Percentiles rank a stretch among this genome's conserved stretches.
phyloP scores from a whole-genome alignment of 2,797 vertebrate species.

The Cygnus olor region DNA sequence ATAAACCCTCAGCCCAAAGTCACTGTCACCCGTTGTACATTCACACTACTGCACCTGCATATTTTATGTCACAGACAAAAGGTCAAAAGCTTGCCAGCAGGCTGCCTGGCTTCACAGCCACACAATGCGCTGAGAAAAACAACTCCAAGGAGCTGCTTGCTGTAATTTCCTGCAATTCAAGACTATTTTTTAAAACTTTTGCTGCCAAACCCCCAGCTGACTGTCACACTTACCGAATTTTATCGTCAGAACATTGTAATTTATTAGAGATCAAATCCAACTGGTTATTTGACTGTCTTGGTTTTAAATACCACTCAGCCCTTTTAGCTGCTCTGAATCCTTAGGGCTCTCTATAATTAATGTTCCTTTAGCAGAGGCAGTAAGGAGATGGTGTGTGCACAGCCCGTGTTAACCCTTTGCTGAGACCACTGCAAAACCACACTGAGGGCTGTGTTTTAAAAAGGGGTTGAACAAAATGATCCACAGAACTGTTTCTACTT shows the following conservation, averaged over 20 bases:
- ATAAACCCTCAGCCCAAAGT: background rate
- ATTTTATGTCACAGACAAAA: conserved; percentile 40
- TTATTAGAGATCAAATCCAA: conserved; percentile 71
- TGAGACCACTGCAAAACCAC: background rate
- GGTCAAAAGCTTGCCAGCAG: conserved; percentile 50
- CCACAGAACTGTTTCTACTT: background rate
- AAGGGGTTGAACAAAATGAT: rapidly evolving
- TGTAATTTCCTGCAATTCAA: conserved; percentile 69
- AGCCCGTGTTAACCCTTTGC: conserved; percentile 58
- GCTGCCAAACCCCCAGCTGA: conserved; percentile 54
- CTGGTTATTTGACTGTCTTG: conserved; percentile 71
- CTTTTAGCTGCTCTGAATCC: conserved; percentile 33
- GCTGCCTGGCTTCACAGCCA: conserved; percentile 37
- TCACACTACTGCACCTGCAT: conserved; percentile 38
- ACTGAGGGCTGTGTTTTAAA: background rate
- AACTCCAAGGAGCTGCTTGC: conserved; percentile 40
- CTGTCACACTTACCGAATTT: conserved; percentile 59
- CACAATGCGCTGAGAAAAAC: background rate
- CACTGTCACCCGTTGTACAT: background rate
- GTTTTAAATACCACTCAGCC: conserved; percentile 58
- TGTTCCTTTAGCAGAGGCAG: conserved; percentile 45
- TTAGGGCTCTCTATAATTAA: conserved; percentile 68
- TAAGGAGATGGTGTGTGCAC: background rate
- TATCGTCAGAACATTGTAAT: conserved; percentile 58
- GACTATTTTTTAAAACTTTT: conserved; percentile 70